Evolutionary conservation across 2,797 vertebrate species (phyloP), one percentile per base, ranked within the genome.

Genomic region (Premnoplex brunnescens): DNA sequence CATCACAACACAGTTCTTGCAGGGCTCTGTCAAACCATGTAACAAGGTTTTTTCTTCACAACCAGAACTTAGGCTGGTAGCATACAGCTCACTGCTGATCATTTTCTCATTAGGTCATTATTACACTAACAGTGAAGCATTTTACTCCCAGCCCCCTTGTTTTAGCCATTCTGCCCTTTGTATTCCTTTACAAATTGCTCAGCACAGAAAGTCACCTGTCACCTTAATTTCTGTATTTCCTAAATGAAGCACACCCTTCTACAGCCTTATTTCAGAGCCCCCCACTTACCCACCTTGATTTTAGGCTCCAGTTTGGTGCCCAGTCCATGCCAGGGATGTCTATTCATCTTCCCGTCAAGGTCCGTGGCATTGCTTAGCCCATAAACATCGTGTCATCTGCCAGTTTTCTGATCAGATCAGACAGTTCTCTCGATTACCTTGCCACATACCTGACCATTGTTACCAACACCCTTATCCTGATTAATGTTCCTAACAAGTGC

Each of bases 401-500:
- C 41, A 49, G 30, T 43, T 89, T 86, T 71, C 52, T 81, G 51
- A 83, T 27, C 59, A 49, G 37, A 83, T 88, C 15, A 54, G 75
- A 66, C 54, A 41, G 63, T 74, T 71, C 27, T 56, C 69, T 80
- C 68, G 77, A 39, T 49, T 77, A 54, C 23, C 37, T 55, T 46
- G 49, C 48, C 39, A 22, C 64, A 43, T 46, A 77, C 36, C 73
- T 72, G 69, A 66, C 64, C 46, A 23, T 18, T 85, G 59, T 51
- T 78, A 69, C 34, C 46, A 27, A 23, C 74, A 46, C 32, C 27
- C 21, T 94, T 75, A 78, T 34, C 56, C 72, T 91, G 89, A 95
- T 95, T 96, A 95, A 95, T 74, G 83, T 66, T 94, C 58, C 16
- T 92, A 94, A 74, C 51, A 85, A 77, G 87, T 80, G 93, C 89